Evolutionary conservation across 2,113 vertebrate species (phyloP).

Genomic region (Himantopus leucocephalus): DNA sequence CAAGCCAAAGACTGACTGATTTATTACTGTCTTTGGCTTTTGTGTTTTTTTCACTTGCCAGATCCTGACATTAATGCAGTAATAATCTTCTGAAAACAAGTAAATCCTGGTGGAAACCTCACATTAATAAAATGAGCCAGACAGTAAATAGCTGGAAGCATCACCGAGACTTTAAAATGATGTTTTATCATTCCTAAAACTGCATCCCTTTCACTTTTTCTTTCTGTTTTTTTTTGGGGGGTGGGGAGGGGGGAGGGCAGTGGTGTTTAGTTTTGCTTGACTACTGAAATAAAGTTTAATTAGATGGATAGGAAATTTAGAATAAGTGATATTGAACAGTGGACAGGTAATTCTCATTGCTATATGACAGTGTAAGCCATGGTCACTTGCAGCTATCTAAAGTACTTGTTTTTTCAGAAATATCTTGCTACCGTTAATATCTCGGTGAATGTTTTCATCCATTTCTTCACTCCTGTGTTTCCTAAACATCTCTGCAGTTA

Average conservation of each 20-base stretch:
- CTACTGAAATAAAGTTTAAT: not conserved
- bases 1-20: not conserved
- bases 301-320: not conserved
- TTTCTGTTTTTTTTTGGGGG: fast-evolving
- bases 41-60: not conserved
- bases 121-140: not conserved
- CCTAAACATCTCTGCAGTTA: not conserved
- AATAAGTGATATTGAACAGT: not conserved
- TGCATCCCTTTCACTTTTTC: not conserved
- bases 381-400: not conserved
- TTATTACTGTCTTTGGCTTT: not conserved
- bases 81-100: not conserved
- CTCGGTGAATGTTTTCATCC: not conserved
- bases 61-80: not conserved
- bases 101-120: constrained; percentile 17
- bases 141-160: not conserved
- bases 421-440: not conserved
- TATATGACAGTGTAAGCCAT: not conserved
- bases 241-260: fast-evolving
- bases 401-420: not conserved
- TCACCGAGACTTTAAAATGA: not conserved
- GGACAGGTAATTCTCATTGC: not conserved
- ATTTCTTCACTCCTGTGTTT: not conserved
- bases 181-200: not conserved
- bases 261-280: not conserved